Evolutionary conservation across 2,888 invertebrate genomes (phyloP), one percentile per base, ranked within the genome.

Genomic region (Scaptomyza reducta): DNA sequence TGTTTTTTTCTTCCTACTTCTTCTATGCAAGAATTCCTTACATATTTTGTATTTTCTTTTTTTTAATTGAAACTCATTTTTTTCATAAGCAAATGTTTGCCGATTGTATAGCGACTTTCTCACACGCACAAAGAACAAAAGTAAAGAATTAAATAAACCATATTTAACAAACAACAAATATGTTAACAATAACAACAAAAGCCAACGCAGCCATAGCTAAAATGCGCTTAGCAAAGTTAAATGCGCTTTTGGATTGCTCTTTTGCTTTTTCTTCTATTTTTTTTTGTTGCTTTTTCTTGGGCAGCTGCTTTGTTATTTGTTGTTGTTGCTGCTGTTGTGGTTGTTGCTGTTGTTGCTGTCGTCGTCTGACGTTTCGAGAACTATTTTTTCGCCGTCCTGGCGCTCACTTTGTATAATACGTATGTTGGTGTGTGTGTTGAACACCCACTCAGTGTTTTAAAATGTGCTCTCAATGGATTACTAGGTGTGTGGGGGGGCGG

Each of bases 281-380:
- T 16, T 31, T 47, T 16, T 47, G 31, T 22, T 22, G 31, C 6
- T 3, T 40, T 40, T 40, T 16, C 18, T 33, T 22, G 38, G 16
- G 51, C 54, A 16, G 33, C 38, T 29, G 50, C 60, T 58, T 50
- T 62, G 40, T 60, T 56, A 51, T 60, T 66, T 66, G 42, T 71
- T 66, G 49, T 53, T 62, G 45, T 13, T 70, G 27, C 33, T 63
- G 38, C 50, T 62, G 49, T 13, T 70, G 22, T 40, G 59, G 33
- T 55, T 53, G 61, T 41, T 64, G 47, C 42, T 61, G 47, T n/a
- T 69, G 27, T 42, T 62, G 38, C 47, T 56, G 60, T 35, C 44
- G 40, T 42, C 40, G 47, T 27, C 50, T 46, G 51, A n/a, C 22
- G 22, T 64, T 60, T 44, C 35, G 33, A 53, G 45, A 40, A 47